Evolutionary conservation across 2,797 vertebrate species (phyloP).

Genomic region (Fratercula arctica): DNA sequence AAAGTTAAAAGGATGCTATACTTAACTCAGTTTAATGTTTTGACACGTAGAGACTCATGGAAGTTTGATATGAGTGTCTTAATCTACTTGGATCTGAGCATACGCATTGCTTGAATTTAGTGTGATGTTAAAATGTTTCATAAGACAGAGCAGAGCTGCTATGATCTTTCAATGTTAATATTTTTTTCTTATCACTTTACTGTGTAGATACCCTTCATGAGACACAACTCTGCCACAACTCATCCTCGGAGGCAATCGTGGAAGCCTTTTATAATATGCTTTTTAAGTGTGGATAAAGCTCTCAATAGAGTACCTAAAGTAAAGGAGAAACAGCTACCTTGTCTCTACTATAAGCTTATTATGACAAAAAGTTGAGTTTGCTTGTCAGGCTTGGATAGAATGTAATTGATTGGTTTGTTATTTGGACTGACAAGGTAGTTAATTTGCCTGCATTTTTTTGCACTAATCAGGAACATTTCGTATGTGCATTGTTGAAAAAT

Average conservation of each 20-base stretch:
- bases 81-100: conserved; percentile 38
- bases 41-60: background rate
- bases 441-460: conserved; percentile 74
- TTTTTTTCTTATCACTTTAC: conserved; percentile 85
- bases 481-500: conserved; percentile 77
- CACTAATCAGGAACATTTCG: conserved; percentile 76
- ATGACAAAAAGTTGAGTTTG: conserved; percentile 74
- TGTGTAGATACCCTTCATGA: conserved; percentile 85
- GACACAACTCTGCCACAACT: conserved; percentile 83
- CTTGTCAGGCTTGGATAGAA: conserved; percentile 78
- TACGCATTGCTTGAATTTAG: conserved; percentile 69
- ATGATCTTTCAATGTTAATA: conserved; percentile 82
- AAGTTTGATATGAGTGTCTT: conserved; percentile 12
- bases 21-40: background rate
- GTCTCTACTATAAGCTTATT: conserved; percentile 74
- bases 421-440: conserved; percentile 78
- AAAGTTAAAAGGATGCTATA: conserved; percentile 8
- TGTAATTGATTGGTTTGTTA: conserved; percentile 79
- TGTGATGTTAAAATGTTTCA: conserved; percentile 77
- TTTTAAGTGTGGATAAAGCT: conserved; percentile 80
- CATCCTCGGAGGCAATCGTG: conserved; percentile 82
- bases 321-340: conserved; percentile 79
- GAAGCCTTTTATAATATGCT: conserved; percentile 81
- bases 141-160: conserved; percentile 77
- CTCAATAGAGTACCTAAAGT: conserved; percentile 77